Percentiles rank a stretch among this genome's conserved stretches.
Evolutionary conservation across 2,797 vertebrate species (phyloP).

Genomic region (Natrix natrix): DNA sequence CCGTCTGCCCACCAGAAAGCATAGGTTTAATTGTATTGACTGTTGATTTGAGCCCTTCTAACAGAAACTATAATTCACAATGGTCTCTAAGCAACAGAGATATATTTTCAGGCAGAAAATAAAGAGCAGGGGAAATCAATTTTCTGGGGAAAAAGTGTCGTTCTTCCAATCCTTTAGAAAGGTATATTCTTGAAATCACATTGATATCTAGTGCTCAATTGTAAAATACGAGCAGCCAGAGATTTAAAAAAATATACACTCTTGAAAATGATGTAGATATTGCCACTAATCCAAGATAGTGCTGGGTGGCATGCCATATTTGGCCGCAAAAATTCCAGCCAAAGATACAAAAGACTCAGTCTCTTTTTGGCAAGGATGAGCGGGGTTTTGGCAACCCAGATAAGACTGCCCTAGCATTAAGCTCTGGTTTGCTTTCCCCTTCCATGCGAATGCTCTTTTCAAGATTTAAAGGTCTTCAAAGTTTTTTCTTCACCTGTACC

Average conservation of each 20-base stretch:
- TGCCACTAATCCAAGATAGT: not conserved
- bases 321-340: not conserved
- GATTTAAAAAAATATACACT: not conserved
- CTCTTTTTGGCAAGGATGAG: not conserved
- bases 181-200: not conserved
- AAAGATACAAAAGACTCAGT: not conserved
- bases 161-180: not conserved
- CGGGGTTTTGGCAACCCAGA: not conserved
- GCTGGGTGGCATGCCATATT: not conserved
- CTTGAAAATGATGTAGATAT: not conserved
- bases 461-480: not conserved
- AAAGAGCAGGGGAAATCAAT: not conserved
- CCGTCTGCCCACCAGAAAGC: not conserved
- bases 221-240: not conserved
- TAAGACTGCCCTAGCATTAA: not conserved
- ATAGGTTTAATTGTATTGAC: not conserved
- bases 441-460: not conserved
- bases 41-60: not conserved
- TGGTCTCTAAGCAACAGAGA: not conserved
- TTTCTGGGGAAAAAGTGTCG: not conserved
- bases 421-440: not conserved
- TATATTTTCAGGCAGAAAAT: not conserved
- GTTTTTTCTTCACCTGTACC: not conserved
- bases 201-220: not conserved
- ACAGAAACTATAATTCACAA: not conserved